Conservation (phyloP, 2,797 vertebrate genomes). For the Liasis olivaceus region DNA sequence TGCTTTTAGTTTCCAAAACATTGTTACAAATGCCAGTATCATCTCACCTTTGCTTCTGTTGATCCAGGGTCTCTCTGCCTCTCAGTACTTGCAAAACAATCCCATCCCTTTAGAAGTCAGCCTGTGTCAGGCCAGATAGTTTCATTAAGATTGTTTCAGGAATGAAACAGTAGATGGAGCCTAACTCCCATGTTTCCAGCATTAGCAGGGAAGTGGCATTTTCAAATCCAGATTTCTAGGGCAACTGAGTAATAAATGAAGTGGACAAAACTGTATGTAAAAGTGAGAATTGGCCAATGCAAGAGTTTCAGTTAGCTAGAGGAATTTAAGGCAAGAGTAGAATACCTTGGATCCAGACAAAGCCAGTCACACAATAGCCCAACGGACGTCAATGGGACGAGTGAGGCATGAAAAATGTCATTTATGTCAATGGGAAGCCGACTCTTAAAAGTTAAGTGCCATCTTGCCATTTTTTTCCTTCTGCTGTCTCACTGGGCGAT, state of each 20-base stretch:
- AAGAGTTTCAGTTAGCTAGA: slow-evolving; percentile 60
- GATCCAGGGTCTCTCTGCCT: not conserved
- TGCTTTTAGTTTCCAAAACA: too few species aligned
- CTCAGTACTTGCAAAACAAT: not conserved
- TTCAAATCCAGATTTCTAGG: slow-evolving; percentile 31
- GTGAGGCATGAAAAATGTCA: not conserved
- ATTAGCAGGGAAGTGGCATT: slow-evolving; percentile 50
- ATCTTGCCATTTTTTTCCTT: not conserved
- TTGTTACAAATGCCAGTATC: not conserved
- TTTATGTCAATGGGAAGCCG: not conserved
- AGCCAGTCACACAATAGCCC: not conserved
- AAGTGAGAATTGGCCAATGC: slow-evolving; percentile 58
- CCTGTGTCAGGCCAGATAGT: not conserved
- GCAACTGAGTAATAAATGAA: slow-evolving; percentile 53
- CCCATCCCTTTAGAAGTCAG: not conserved
- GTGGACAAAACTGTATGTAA: slow-evolving; percentile 64
- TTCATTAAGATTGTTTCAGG: slow-evolving; percentile 39
- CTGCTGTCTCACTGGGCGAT: not conserved
- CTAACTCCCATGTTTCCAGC: slow-evolving; percentile 66
- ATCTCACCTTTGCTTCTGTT: not conserved
- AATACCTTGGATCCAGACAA: not conserved
- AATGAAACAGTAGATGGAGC: slow-evolving; percentile 76
- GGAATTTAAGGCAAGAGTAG: slow-evolving; percentile 56
- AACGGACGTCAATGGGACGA: not conserved
- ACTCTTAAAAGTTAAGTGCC: not conserved